These are phyloP conservation scores for Sorex araneus DNA, from an alignment of 2,113 vertebrate genomes.

Conservation along the genomic window DNA sequence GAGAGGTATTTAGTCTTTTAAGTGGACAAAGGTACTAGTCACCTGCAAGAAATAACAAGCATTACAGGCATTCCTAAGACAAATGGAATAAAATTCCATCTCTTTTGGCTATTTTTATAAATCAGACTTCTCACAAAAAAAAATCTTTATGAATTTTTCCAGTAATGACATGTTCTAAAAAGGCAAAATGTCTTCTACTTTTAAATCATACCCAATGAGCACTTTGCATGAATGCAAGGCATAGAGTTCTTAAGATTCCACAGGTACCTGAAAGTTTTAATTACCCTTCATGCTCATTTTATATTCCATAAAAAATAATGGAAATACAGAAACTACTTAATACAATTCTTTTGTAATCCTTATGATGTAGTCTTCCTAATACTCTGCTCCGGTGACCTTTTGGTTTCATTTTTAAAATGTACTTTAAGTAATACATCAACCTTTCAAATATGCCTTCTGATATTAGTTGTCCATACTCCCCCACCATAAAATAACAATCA, in stretches of 20 bases:
- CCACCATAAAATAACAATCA: conserved; percentile 30
- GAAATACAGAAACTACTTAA: conserved; percentile 53
- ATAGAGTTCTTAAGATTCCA: conserved; percentile 18
- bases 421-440: conserved; percentile 57
- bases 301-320: conserved; percentile 29
- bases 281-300: conserved; percentile 44
- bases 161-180: conserved; percentile 5
- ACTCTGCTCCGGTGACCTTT: conserved; percentile 64
- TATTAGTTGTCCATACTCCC: conserved; percentile 24
- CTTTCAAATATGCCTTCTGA: conserved; percentile 78
- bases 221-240: conserved; percentile 26
- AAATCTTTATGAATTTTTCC: background rate
- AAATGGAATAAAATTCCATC: conserved; percentile 53
- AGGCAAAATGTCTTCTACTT: conserved; percentile 28
- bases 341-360: conserved; percentile 58
- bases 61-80: conserved; percentile 34
- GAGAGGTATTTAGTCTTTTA: conserved; percentile 75
- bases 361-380: conserved; percentile 74
- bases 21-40: conserved; percentile 57
- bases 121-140: conserved; percentile 55
- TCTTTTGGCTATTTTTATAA: conserved; percentile 40
- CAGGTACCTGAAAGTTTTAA: conserved; percentile 30
- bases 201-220: conserved; percentile 32
- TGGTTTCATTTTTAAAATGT: conserved; percentile 37
- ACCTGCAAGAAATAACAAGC: conserved; percentile 64